Evolutionary conservation across 2,888 invertebrate genomes (phyloP).

Genomic region (Parnassius apollo): DNA sequence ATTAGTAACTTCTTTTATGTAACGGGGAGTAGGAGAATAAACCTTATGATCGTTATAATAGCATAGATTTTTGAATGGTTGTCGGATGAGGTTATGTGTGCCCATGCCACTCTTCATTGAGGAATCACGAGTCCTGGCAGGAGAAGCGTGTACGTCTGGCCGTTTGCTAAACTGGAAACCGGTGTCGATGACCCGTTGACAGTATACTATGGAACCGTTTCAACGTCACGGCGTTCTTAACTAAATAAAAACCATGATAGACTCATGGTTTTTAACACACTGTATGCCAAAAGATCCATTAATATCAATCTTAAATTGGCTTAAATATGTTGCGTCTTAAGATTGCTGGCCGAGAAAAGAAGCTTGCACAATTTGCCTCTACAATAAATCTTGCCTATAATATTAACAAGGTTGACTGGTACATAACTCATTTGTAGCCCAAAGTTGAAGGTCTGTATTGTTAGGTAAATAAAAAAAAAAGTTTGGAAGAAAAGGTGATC

Average conservation of each 20-base stretch:
- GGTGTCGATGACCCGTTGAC: slow-evolving; percentile 12
- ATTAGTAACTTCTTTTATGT: slow-evolving; percentile 9
- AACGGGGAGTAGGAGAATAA: not conserved
- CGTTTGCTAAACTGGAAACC: not conserved
- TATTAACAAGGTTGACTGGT: too few species aligned
- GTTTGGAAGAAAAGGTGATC: too few species aligned
- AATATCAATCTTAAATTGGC: too few species aligned
- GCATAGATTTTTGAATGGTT: not conserved
- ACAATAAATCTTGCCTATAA: too few species aligned
- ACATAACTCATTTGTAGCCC: too few species aligned
- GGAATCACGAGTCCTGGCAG: slow-evolving; percentile 15
- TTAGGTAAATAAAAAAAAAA: too few species aligned
- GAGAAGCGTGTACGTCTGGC: slow-evolving; percentile 4
- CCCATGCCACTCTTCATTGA: slow-evolving; percentile 22
- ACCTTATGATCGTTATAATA: not conserved
- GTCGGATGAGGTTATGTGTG: slow-evolving; percentile 1
- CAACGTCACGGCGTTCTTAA: slow-evolving; percentile 8
- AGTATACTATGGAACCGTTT: slow-evolving; percentile 14
- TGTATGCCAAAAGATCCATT: not conserved
- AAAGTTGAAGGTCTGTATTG: too few species aligned
- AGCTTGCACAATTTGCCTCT: too few species aligned
- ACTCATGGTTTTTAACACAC: too few species aligned
- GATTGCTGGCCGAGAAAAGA: too few species aligned
- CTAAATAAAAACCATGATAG: slow-evolving; percentile 1
- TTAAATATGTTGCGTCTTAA: too few species aligned